These are phyloP conservation scores for Aradophagus sp. DNA, from an alignment of 1,140 invertebrate species.

Conservation along the genomic window DNA sequence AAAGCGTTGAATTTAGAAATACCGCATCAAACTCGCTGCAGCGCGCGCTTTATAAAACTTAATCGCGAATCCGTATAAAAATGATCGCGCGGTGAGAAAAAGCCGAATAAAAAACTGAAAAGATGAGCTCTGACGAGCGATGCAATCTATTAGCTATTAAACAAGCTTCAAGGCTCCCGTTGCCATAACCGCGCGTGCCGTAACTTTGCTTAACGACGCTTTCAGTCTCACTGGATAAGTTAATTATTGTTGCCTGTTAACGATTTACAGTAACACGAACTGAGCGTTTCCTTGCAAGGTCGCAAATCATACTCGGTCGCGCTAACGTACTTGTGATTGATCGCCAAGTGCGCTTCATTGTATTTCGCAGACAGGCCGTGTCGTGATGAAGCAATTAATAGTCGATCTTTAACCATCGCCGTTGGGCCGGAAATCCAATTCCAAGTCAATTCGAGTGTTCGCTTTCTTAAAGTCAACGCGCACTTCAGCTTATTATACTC, in stretches of 20 bases:
- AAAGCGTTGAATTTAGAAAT: too few relatives aligned
- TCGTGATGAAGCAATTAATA: conserved; percentile 57
- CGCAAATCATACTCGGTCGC: conserved; percentile 44
- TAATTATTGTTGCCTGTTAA: conserved; percentile 71
- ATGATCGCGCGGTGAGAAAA: conserved; percentile 25
- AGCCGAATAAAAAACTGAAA: conserved; percentile 23
- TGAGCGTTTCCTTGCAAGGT: conserved; percentile 68
- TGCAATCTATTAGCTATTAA: conserved; percentile 70
- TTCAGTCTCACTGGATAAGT: conserved; percentile 64
- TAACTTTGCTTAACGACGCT: conserved; percentile 59
- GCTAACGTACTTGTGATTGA: conserved; percentile 33
- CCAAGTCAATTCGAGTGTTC: conserved; percentile 13
- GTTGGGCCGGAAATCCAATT: conserved; percentile 33
- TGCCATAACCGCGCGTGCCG: conserved; percentile 51
- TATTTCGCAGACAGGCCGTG: conserved; percentile 33
- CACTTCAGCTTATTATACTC: too few relatives aligned
- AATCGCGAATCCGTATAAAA: conserved; percentile 39
- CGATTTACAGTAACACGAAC: conserved; percentile 69
- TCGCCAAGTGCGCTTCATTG: conserved; percentile 25
- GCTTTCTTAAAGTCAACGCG: too few relatives aligned
- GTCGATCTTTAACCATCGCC: conserved; percentile 59
- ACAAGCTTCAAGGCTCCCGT: conserved; percentile 65
- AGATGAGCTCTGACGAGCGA: conserved; percentile 58
- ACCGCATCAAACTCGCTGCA: too few relatives aligned
- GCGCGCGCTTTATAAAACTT: conserved; percentile 44